Evolutionary conservation across 2,113 vertebrate genomes (phyloP), one percentile per base, ranked within the genome.

Genomic region (Lichenostomus cassidix): DNA sequence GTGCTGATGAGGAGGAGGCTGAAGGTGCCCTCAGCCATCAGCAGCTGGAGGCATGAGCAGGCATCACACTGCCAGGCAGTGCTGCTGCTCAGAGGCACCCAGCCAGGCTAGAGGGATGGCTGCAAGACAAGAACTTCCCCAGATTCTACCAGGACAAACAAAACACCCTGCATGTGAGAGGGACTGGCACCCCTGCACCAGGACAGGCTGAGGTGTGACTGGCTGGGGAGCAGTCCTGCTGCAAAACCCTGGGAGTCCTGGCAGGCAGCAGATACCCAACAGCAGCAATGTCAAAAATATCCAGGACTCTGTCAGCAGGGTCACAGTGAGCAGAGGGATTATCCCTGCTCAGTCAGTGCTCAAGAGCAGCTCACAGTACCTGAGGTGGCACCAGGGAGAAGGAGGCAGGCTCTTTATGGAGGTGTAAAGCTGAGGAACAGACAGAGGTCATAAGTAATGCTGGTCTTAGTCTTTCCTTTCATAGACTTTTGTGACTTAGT

Each of bases 11-110:
- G 44, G 29, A 71, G 44, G 19, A 87, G 23, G 22, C 15, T 27
- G 33, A 76, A 83, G 0, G 0, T 56, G 53, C 19, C 44, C 60
- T 47, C 15, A 21, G 31, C n/a, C 8, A 68, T n/a, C 53, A 33
- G 22, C n/a, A 31, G 70, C 25, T 19, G 20, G 41, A 53, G 12
- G 4, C 5, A 28, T 3, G 10, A 71, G 41, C 5, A 12, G 39
- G 14, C 0, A 4, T 22, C 47, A 18, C 0, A 0, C 23, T 42
- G 1, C 0, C 13, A 21, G 37, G n/a, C 56, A 82, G 11, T 5
- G 33, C 37, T 80, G 47, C 44, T 11, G 1, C 37, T 31, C 12
- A 3, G 42, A 81, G n/a, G 12, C 6, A 58, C n/a, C 11, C 14
- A 44, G 11, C 5, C 21, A 56, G 44, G 25, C 9, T 50, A 21